These are phyloP conservation scores for Patella depressa DNA, from an alignment of 2,888 invertebrate genomes.

Conservation along the genomic window DNA sequence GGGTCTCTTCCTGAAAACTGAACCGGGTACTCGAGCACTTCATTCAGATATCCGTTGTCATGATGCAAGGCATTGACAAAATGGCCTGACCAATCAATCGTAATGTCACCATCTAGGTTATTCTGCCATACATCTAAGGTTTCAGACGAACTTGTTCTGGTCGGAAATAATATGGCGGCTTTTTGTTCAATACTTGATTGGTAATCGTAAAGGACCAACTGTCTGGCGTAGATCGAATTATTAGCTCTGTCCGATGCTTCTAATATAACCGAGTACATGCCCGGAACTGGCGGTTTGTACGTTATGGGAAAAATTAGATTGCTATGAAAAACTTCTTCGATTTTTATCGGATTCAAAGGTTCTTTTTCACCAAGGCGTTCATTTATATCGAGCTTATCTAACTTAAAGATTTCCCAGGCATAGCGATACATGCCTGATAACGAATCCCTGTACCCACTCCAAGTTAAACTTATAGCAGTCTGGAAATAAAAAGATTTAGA, in stretches of 20 bases:
- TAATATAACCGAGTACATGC: constrained; percentile 18
- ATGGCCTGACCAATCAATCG: constrained; percentile 37
- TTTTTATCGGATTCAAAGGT: constrained; percentile 16
- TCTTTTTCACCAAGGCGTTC: constrained; percentile 6
- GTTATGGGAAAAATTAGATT: neutral
- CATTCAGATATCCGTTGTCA: constrained; percentile 33
- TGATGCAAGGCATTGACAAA: constrained; percentile 43
- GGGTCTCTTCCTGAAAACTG: constrained; percentile 24
- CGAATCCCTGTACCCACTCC: constrained; percentile 14
- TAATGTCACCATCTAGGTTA: constrained; percentile 18
- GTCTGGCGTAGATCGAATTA: constrained; percentile 11
- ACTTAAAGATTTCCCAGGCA: constrained; percentile 20
- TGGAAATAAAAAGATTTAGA: neutral
- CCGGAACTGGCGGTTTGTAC: constrained; percentile 8
- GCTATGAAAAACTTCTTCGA: neutral
- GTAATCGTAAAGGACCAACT: constrained; percentile 15
- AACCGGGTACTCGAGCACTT: constrained; percentile 34
- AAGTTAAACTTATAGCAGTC: constrained; percentile 3
- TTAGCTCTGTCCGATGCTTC: constrained; percentile 20
- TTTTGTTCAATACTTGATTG: constrained; percentile 1
- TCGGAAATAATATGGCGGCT: neutral
- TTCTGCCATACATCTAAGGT: neutral
- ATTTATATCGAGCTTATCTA: neutral
- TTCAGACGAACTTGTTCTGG: neutral
- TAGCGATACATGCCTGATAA: constrained; percentile 24